Percentiles rank a stretch among this genome's conserved stretches.
Conservation (phyloP, 2,888 invertebrate species). For the Chorisops tibialis region DNA sequence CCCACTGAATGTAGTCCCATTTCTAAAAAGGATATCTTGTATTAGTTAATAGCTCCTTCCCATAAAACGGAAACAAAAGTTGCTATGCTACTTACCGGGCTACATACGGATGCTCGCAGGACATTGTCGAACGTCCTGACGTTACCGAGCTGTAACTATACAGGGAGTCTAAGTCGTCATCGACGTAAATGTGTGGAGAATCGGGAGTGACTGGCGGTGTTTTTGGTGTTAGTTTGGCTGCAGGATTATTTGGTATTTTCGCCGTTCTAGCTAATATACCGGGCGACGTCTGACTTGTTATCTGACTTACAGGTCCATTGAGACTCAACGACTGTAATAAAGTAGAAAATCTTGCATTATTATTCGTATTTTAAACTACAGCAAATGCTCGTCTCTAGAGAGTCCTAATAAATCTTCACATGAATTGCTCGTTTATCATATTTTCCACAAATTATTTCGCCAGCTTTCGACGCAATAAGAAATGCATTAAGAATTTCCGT, state of each 20-base stretch:
- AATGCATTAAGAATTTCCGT: too few relatives aligned
- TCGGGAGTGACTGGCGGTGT: slow-evolving; percentile 64
- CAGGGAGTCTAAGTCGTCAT: slow-evolving; percentile 72
- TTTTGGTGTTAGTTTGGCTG: slow-evolving; percentile 49
- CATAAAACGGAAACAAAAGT: neutral
- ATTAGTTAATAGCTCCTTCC: too few relatives aligned
- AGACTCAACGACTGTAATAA: slow-evolving; percentile 48
- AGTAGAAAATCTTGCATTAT: neutral
- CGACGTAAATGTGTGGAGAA: slow-evolving; percentile 55
- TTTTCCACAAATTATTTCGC: neutral
- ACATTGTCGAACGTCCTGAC: slow-evolving; percentile 66
- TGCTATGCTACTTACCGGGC: slow-evolving; percentile 54
- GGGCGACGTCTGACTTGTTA: slow-evolving; percentile 27
- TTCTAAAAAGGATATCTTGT: slow-evolving; percentile 45
- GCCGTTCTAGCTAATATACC: slow-evolving; percentile 36
- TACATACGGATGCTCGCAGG: slow-evolving; percentile 76
- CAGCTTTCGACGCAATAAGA: neutral
- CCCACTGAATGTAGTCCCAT: slow-evolving; percentile 68
- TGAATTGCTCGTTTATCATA: neutral
- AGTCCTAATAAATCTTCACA: neutral
- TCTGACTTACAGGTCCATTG: slow-evolving; percentile 39
- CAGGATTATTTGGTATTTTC: slow-evolving; percentile 38
- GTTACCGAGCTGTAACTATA: slow-evolving; percentile 76
- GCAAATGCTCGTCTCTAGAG: neutral
- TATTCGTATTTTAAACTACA: neutral